Conservation (phyloP, 2,113 vertebrate species). For the Bettongia penicillata region DNA sequence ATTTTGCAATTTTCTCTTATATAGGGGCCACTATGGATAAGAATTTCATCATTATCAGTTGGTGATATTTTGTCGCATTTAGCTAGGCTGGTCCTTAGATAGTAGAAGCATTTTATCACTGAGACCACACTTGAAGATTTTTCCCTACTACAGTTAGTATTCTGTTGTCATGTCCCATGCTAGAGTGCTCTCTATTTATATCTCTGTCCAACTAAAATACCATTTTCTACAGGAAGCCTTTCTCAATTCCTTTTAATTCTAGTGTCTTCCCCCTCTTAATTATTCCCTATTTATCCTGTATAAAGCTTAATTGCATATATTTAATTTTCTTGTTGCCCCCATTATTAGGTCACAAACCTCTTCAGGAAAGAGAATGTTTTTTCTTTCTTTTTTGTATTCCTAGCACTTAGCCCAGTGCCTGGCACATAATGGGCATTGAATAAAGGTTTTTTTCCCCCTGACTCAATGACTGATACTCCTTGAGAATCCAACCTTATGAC, state of each 20-base stretch:
- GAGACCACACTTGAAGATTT: not conserved
- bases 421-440: not conserved
- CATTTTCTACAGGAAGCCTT: not conserved
- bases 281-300: too few species aligned
- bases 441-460: not conserved
- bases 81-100: not conserved
- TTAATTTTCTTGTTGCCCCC: not conserved
- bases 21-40: not conserved
- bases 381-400: not conserved
- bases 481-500: not conserved
- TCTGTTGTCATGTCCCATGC: not conserved
- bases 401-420: not conserved
- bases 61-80: not conserved
- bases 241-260: not conserved
- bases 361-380: not conserved
- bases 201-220: not conserved
- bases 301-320: not conserved
- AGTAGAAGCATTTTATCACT: not conserved
- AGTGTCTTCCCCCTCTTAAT: not conserved
- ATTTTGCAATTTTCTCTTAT: not conserved
- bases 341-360: not conserved
- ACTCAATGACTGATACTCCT: not conserved
- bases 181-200: not conserved
- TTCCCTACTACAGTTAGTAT: not conserved
- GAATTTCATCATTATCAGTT: not conserved